phyloP scores from a whole-genome alignment of 2,797 vertebrate species.

The Leucoraja ocellata region DNA sequence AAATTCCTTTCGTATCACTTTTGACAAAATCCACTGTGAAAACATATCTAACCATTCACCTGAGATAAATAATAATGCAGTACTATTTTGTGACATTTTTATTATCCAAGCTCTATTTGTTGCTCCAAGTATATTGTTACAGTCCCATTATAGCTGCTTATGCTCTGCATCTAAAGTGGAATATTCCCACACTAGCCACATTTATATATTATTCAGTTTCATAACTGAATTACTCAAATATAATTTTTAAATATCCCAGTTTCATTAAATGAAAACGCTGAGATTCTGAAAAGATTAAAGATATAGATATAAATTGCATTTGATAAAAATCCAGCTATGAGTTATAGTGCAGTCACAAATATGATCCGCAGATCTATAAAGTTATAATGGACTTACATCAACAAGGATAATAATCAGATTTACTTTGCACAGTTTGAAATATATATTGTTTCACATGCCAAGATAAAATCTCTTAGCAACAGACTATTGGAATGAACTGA shows the following conservation, averaged over 20 bases:
- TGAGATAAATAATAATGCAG: neutral
- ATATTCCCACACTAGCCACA: neutral
- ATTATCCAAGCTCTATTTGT: neutral
- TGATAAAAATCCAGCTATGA: neutral
- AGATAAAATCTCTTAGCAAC: slow-evolving; percentile 11
- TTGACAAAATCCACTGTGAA: neutral
- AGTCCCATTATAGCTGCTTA: neutral
- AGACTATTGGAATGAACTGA: neutral
- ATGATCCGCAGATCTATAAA: neutral
- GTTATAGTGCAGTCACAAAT: neutral
- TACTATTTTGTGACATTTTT: neutral
- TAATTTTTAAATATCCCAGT: neutral
- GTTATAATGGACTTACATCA: neutral
- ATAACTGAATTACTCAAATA: neutral
- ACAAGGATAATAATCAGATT: neutral
- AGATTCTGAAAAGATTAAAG: neutral
- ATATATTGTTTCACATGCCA: neutral
- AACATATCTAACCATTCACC: neutral
- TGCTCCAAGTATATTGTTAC: neutral
- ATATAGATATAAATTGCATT: neutral
- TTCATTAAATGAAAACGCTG: neutral
- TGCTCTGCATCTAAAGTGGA: neutral
- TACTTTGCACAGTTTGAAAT: neutral
- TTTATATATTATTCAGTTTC: neutral
- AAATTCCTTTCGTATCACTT: neutral